These are phyloP conservation scores for Acanthisitta chloris DNA, from an alignment of 2,113 vertebrate genomes.

Conservation along the genomic window DNA sequence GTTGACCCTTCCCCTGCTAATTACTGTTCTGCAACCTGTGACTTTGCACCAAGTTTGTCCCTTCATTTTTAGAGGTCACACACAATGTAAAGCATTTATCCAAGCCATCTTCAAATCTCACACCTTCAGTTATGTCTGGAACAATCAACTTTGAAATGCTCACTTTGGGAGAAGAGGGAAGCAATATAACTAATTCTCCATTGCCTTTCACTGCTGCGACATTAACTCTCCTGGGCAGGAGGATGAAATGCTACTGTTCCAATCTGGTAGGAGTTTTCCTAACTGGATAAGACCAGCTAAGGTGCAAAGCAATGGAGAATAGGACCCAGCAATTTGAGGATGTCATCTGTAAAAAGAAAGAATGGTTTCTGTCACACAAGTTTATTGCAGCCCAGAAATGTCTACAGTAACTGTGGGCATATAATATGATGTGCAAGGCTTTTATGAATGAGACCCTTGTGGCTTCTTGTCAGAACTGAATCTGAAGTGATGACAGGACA, in stretches of 20 bases:
- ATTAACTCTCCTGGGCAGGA: not conserved
- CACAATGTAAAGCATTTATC: not conserved
- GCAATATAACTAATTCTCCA: conserved; percentile 17
- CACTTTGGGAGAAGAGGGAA: not conserved
- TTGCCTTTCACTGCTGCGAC: conserved; percentile 19
- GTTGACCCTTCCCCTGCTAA: conserved; percentile 55
- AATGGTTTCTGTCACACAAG: conserved; percentile 46
- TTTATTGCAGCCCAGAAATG: conserved; percentile 66
- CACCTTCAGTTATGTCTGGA: not conserved
- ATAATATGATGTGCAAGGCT: conserved; percentile 62
- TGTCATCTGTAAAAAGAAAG: conserved; percentile 53
- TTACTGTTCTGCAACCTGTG: not conserved
- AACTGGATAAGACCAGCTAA: not conserved
- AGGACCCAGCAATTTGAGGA: conserved; percentile 15
- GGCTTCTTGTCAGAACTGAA: conserved; percentile 68
- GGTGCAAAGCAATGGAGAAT: not conserved
- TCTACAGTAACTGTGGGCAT: conserved; percentile 42
- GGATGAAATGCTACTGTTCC: conserved; percentile 12
- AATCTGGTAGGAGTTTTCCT: not conserved
- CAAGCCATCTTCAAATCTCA: not conserved
- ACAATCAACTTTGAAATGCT: not conserved
- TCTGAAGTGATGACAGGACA: conserved; percentile 68
- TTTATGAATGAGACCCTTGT: conserved; percentile 65
- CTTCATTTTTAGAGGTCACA: conserved; percentile 17
- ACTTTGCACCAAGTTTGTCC: not conserved